A percentile compares a stretch with the other conserved stretches of the same genome.
Evolutionary conservation across 2,888 invertebrate species (phyloP).

Genomic region (Drosophila antonietae): DNA sequence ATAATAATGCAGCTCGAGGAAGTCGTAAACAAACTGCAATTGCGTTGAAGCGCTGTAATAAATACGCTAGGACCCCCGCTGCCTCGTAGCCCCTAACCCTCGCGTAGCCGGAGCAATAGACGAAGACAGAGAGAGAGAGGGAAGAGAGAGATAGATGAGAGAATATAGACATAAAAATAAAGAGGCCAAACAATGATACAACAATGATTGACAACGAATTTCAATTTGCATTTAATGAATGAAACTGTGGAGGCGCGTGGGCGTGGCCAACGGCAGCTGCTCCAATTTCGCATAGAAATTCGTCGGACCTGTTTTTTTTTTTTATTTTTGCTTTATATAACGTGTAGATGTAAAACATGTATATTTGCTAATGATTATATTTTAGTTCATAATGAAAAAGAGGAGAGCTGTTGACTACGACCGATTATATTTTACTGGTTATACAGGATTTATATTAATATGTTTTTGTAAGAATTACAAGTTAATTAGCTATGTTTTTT

Average conservation of each 20-base stretch:
- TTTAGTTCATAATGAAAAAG: background rate
- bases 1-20: conserved; percentile 69
- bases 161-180: conserved; percentile 42
- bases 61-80: conserved; percentile 43
- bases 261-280: conserved; percentile 29
- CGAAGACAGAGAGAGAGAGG: conserved; percentile 19
- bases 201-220: conserved; percentile 51
- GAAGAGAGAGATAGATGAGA: conserved; percentile 14
- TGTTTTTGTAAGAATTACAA: too few relatives aligned
- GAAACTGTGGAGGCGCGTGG: conserved; percentile 25
- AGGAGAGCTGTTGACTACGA: background rate
- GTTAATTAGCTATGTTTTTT: too few relatives aligned
- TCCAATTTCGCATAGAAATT: conserved; percentile 39
- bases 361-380: background rate
- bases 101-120: too few relatives aligned
- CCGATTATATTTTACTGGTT: background rate
- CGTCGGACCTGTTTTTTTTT: conserved; percentile 28
- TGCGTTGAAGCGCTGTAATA: conserved; percentile 74
- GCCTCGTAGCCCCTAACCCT: background rate
- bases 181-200: conserved; percentile 48
- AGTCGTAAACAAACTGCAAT: conserved; percentile 76
- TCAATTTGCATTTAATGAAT: conserved; percentile 67
- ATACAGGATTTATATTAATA: too few relatives aligned
- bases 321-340: conserved; percentile 1
- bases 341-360: background rate